Evolutionary conservation across 2,113 vertebrate species (phyloP), one percentile per base, ranked within the genome.

Genomic region (Hepsetus odoe): DNA sequence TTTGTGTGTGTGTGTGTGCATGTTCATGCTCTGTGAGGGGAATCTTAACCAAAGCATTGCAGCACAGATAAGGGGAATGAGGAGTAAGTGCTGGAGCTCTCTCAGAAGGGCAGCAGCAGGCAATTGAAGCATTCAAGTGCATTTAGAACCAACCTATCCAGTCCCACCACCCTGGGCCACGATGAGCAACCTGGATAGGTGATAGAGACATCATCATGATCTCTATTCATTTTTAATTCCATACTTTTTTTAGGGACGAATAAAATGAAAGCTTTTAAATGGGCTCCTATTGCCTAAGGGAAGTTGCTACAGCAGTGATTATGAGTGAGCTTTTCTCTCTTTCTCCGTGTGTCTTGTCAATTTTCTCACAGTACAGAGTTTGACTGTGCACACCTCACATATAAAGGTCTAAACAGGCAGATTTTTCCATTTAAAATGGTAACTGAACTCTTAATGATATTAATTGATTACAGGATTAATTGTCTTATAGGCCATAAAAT

Each of bases 1-100:
- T 38, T 18, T 65, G 61, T 65, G 61, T 38, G 9, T 58, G 59
- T 62, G 28, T 35, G 55, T 28, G 53, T 3, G 20, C 22, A 62
- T 67, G 74, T n/a, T 30, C 32, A 26, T 30, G 6, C 20, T 44
- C 72, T 85, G 84, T 85, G 85, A 85, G 85, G 72, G 42, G 81
- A 88, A 83, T 88, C 46, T 82, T 82, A 86, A 86, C 76, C 38
- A 56, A 75, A 68, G 80, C 65, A 72, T 66, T 80, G 82, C 78
- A 62, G 79, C 56, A 77, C 80, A 85, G 72, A 78, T 83, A 72
- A 80, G 80, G 73, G 12, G 61, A 72, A 75, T 74, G 80, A 73
- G 76, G 22, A 71, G 67, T 49, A 30, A 79, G 53, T 40, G 72
- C 62, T 81, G 82, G 80, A 83, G 81, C 68, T 26, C 42, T 80